Evolutionary conservation across 2,888 invertebrate species (phyloP).

Genomic region (Polietes domitor): DNA sequence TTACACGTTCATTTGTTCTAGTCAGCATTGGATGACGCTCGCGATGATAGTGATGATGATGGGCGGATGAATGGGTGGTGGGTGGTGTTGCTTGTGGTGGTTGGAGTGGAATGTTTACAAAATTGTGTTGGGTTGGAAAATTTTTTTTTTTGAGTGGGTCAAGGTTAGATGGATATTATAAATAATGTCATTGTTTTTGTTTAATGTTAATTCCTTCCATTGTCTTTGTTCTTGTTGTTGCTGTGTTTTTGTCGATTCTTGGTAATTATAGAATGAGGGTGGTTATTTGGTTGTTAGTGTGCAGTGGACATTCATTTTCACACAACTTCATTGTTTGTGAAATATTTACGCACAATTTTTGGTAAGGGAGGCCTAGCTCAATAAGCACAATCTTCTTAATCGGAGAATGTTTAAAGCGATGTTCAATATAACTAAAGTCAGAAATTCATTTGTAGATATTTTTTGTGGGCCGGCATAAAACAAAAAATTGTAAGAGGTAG

Average conservation of each 20-base stretch:
- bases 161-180: slow-evolving; percentile 65
- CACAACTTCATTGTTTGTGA: too few species aligned
- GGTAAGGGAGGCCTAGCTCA: too few species aligned
- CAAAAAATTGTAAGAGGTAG: too few species aligned
- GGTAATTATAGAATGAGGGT: background rate
- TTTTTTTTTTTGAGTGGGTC: slow-evolving; percentile 67
- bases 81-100: background rate
- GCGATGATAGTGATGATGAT: background rate
- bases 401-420: too few species aligned
- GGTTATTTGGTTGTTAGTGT: too few species aligned
- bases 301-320: too few species aligned
- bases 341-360: too few species aligned
- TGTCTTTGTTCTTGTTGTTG: slow-evolving; percentile 11
- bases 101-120: slow-evolving; percentile 18
- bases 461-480: too few species aligned
- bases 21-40: background rate
- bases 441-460: too few species aligned
- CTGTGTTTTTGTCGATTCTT: background rate
- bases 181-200: slow-evolving; percentile 66
- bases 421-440: too few species aligned
- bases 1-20: background rate
- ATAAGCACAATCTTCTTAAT: too few species aligned
- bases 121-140: slow-evolving; percentile 53
- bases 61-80: background rate
- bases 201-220: slow-evolving; percentile 48